Evolutionary conservation across 2,888 invertebrate species (phyloP).

Genomic region (Zygothrica quintamaculata): DNA sequence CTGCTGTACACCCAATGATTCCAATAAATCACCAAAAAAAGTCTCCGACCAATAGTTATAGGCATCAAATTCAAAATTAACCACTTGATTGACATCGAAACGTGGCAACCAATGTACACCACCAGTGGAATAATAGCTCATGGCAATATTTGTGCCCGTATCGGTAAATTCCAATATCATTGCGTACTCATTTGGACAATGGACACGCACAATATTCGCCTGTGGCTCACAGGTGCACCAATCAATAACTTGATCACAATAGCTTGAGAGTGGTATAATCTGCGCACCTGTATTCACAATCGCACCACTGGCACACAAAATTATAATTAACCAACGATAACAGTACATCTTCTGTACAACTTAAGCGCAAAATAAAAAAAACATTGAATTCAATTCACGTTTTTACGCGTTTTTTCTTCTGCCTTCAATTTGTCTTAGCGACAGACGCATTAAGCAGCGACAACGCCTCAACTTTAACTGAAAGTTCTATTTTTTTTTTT

Average conservation of each 20-base stretch:
- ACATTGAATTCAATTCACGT: conserved; percentile 35
- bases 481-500: too few species aligned
- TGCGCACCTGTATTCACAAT: conserved; percentile 34
- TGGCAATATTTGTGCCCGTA: conserved; percentile 45
- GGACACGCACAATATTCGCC: conserved; percentile 59
- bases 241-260: conserved; percentile 41
- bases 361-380: conserved; percentile 9
- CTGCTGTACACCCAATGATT: conserved; percentile 46
- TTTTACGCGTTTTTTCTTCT: conserved; percentile 1
- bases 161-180: conserved; percentile 60
- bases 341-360: conserved; percentile 34
- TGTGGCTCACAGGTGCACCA: conserved; percentile 62
- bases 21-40: conserved; percentile 58
- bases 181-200: conserved; percentile 59
- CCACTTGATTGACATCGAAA: conserved; percentile 50
- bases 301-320: conserved; percentile 11
- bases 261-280: conserved; percentile 61
- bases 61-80: conserved; percentile 66
- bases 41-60: conserved; percentile 61
- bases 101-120: conserved; percentile 53
- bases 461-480: conserved; percentile 53
- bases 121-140: conserved; percentile 57
- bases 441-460: conserved; percentile 7
- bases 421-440: conserved; percentile 5
- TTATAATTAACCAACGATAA: conserved; percentile 35